Evolutionary conservation across 2,113 vertebrate genomes (phyloP).

Genomic region (Saguinus midas): DNA sequence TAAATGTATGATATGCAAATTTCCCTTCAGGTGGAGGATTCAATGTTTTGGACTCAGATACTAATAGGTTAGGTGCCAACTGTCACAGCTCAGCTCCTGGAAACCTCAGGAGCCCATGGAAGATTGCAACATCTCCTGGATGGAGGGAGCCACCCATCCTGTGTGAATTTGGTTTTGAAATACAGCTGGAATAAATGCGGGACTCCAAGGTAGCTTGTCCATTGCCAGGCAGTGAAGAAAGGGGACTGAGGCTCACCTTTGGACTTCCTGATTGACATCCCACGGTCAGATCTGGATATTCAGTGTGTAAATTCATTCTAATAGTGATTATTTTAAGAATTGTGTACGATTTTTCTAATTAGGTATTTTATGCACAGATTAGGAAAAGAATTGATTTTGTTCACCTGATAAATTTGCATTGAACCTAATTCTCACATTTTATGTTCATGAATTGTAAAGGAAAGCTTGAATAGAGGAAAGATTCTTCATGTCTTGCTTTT

Average conservation of each 20-base stretch:
- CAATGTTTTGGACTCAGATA: neutral
- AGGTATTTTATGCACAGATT: neutral
- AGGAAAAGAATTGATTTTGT: neutral
- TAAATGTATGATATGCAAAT: neutral
- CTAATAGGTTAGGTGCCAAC: neutral
- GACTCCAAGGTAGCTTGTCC: neutral
- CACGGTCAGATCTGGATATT: neutral
- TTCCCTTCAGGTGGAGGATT: neutral
- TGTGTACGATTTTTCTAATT: neutral
- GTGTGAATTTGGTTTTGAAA: neutral
- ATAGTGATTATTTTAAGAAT: neutral
- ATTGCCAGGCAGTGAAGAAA: neutral
- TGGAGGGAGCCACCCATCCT: accelerated
- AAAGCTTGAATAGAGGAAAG: neutral
- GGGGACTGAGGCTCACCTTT: neutral
- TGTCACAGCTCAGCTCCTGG: neutral
- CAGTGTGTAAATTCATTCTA: neutral
- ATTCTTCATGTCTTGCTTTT: neutral
- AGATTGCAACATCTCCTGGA: neutral
- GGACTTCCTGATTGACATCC: neutral
- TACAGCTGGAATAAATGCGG: neutral
- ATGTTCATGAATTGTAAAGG: neutral
- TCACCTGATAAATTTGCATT: neutral
- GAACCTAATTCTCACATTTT: neutral
- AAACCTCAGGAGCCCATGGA: neutral